A percentile compares a stretch with the other conserved stretches of the same genome.
Conservation (phyloP, 1,140 invertebrate genomes). For the Thereuonema tuberculata region DNA sequence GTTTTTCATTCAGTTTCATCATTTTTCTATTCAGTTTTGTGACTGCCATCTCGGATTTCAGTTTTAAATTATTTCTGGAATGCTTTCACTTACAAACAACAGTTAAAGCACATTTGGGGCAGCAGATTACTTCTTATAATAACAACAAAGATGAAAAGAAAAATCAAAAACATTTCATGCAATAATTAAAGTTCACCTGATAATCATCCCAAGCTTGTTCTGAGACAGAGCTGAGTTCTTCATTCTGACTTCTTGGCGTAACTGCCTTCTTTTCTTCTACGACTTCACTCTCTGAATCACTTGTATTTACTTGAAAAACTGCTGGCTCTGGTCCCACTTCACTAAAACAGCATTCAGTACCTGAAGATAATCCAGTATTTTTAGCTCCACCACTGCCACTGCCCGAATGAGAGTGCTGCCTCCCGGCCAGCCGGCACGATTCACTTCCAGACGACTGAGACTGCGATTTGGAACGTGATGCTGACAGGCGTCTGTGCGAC, state of each 20-base stretch:
- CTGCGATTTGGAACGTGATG: not conserved
- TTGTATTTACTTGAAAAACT: not conserved
- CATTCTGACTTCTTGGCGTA: conserved; percentile 28
- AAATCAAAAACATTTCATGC: too few species aligned
- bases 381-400: not conserved
- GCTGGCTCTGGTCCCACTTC: not conserved
- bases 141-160: too few species aligned
- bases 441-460: conserved; percentile 3
- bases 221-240: conserved; percentile 55
- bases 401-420: not conserved
- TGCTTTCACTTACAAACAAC: too few species aligned
- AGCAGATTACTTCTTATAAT: too few species aligned
- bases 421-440: too few species aligned
- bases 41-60: too few species aligned
- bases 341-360: not conserved
- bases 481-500: not conserved
- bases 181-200: too few species aligned
- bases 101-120: too few species aligned
- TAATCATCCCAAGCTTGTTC: conserved; percentile 56
- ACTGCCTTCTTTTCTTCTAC: not conserved
- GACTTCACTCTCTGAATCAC: not conserved
- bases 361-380: not conserved
- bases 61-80: too few species aligned
- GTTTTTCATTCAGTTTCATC: too few species aligned
- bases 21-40: too few species aligned